phyloP scores from a whole-genome alignment of 2,113 vertebrate species.

The Bucco capensis region DNA sequence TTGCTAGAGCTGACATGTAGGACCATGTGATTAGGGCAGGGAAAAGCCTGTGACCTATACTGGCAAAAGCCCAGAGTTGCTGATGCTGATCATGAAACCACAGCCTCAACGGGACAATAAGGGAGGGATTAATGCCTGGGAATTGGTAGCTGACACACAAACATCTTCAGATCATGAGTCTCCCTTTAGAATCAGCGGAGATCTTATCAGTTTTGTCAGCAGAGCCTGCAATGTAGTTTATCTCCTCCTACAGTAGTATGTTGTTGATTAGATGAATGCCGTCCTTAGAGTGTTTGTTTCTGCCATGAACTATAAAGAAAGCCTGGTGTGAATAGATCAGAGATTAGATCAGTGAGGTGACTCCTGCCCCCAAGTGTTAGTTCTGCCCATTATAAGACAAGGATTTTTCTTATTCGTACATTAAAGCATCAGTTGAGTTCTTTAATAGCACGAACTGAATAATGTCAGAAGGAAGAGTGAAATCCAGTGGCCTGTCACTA shows the following conservation, averaged over 20 bases:
- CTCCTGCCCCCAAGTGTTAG: not conserved
- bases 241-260: not conserved
- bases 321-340: not conserved
- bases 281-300: not conserved
- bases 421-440: not conserved
- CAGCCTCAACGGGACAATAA: constrained; percentile 4
- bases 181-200: not conserved
- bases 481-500: not conserved
- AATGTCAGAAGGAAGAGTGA: not conserved
- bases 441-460: not conserved
- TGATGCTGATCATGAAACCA: not conserved
- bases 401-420: not conserved
- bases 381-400: not conserved
- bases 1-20: not conserved
- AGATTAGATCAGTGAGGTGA: not conserved
- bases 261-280: constrained; percentile 12
- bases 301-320: not conserved
- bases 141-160: not conserved
- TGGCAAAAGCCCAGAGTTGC: not conserved
- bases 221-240: not conserved
- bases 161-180: constrained; percentile 1
- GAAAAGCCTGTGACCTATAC: not conserved
- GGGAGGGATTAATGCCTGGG: constrained; percentile 7
- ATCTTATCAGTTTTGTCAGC: constrained; percentile 37
- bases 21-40: not conserved